A percentile compares a stretch with the other conserved stretches of the same genome.
phyloP scores from a whole-genome alignment of 2,797 vertebrate species.

The Linurgus olivaceus region DNA sequence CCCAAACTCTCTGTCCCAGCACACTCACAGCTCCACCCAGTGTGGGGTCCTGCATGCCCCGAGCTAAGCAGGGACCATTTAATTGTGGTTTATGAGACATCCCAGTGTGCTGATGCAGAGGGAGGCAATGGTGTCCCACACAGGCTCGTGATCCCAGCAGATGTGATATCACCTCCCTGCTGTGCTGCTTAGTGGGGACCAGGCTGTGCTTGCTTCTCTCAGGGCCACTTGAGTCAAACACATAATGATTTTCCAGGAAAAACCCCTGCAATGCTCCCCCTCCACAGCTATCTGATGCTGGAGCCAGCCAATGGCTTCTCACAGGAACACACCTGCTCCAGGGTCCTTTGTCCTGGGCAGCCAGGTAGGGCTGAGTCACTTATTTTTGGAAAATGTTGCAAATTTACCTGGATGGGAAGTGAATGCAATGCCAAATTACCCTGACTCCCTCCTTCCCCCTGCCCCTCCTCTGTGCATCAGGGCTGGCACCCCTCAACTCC shows the following conservation, averaged over 20 bases:
- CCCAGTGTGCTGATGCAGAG: neutral
- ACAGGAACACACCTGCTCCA: neutral
- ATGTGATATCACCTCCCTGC: neutral
- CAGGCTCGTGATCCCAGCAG: rapidly evolving
- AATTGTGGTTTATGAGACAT: neutral
- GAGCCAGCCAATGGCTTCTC: neutral
- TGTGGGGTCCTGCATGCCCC: rapidly evolving
- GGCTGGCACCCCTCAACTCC: neutral
- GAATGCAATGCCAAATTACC: neutral
- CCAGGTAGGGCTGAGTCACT: neutral
- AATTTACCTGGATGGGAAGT: neutral
- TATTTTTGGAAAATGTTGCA: neutral
- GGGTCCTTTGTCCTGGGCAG: neutral
- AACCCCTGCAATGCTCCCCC: neutral
- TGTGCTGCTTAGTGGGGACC: neutral
- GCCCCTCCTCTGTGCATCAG: neutral
- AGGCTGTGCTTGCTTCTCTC: neutral
- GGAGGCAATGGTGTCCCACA: neutral
- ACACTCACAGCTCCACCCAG: neutral
- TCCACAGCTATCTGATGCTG: neutral
- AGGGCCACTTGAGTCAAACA: neutral
- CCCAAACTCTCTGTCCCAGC: neutral
- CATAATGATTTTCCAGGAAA: neutral
- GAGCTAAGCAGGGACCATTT: neutral
- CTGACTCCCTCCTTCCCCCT: neutral